Evolutionary conservation across 2,888 invertebrate genomes (phyloP).

Genomic region (Sarcophaga caerulescens): DNA sequence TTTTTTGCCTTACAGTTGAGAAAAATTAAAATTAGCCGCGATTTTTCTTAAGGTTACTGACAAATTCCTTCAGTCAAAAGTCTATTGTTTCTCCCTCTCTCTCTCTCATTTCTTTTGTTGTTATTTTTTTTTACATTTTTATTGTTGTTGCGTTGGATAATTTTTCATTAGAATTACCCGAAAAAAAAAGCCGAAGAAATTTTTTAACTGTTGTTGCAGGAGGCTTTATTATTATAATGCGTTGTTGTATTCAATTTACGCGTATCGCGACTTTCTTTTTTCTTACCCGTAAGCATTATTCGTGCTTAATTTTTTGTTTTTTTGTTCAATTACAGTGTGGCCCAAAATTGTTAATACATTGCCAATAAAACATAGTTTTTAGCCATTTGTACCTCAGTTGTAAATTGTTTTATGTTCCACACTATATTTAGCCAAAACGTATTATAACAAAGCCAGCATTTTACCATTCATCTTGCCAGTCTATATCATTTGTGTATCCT

Average conservation of each 20-base stretch:
- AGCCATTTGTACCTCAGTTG: not conserved
- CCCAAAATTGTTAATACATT: not conserved
- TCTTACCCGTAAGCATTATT: slow-evolving; percentile 61
- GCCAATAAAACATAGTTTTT: not conserved
- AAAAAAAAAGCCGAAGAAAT: slow-evolving; percentile 23
- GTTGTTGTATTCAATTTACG: slow-evolving; percentile 68
- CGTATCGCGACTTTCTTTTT: slow-evolving; percentile 43
- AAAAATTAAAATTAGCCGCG: slow-evolving; percentile 81
- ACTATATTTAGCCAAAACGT: slow-evolving; percentile 7
- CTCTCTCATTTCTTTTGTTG: not conserved
- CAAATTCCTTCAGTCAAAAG: slow-evolving; percentile 61
- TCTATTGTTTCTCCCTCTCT: slow-evolving; percentile 79
- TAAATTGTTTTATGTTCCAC: not conserved
- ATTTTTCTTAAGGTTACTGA: slow-evolving; percentile 74
- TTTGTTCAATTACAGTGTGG: not conserved
- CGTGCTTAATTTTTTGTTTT: slow-evolving; percentile 51
- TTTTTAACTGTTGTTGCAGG: slow-evolving; percentile 41
- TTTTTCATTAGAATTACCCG: slow-evolving; percentile 66
- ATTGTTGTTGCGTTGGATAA: slow-evolving; percentile 60
- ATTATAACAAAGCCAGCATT: slow-evolving; percentile 11
- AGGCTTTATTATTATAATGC: not conserved
- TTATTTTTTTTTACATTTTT: slow-evolving; percentile 12
- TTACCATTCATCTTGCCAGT: slow-evolving; percentile 40
- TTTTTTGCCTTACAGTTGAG: slow-evolving; percentile 61
- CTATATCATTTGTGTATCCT: slow-evolving; percentile 52